Conservation (phyloP, 2,888 invertebrate genomes). For the Andrena dorsata region DNA sequence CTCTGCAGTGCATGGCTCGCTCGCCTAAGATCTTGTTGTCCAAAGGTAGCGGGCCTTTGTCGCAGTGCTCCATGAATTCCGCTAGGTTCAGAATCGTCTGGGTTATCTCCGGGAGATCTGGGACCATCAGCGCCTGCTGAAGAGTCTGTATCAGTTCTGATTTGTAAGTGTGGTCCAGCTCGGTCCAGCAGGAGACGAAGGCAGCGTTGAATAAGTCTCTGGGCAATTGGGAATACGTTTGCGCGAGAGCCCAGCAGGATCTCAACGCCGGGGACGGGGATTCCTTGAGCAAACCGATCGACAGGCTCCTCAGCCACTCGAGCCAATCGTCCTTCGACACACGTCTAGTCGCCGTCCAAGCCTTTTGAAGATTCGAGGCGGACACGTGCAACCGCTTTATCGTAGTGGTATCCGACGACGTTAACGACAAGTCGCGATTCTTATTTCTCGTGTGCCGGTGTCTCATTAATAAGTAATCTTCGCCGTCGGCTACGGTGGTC, state of each 20-base stretch:
- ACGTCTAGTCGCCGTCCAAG: conserved; percentile 96
- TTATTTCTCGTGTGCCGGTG: conserved; percentile 89
- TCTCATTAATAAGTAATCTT: conserved; percentile 89
- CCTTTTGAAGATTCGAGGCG: conserved; percentile 93
- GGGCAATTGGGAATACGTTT: conserved; percentile 97
- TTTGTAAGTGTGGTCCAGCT: conserved; percentile 92
- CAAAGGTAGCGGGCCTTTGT: conserved; percentile 96
- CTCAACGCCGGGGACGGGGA: conserved; percentile 97
- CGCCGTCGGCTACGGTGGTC: conserved; percentile 91
- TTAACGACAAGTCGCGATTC: conserved; percentile 89
- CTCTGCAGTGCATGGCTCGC: conserved; percentile 96
- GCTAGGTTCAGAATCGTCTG: conserved; percentile 98
- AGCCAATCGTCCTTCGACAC: conserved; percentile 99
- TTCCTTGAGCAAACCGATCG: conserved; percentile 96
- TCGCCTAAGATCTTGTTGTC: conserved; percentile 95
- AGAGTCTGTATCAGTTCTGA: conserved; percentile 94
- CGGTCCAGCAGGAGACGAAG: conserved; percentile 99
- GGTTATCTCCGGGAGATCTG: conserved; percentile 97
- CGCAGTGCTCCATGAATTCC: conserved; percentile 99
- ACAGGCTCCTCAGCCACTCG: conserved; percentile 97
- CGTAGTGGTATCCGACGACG: conserved; percentile 89
- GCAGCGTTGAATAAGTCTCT: conserved; percentile 99
- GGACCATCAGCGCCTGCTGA: conserved; percentile 95
- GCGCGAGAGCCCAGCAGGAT: conserved; percentile 96
- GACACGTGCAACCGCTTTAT: conserved; percentile 94